Conservation (phyloP, 2,113 vertebrate genomes). For the Mugil cephalus region DNA sequence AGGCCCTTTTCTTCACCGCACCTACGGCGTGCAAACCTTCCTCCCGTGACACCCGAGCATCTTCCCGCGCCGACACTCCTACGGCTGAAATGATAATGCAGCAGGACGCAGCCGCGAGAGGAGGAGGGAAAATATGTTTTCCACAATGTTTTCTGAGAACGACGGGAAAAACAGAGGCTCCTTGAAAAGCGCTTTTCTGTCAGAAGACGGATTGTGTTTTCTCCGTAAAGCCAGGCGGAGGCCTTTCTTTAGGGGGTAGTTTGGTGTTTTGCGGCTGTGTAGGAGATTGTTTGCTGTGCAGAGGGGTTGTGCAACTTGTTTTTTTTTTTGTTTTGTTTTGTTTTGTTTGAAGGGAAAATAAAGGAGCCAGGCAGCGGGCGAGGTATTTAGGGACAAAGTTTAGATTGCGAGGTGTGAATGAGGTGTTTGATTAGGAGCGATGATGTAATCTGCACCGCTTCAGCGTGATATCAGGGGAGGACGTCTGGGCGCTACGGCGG, state of each 20-base stretch:
- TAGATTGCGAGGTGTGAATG: slow-evolving; percentile 35
- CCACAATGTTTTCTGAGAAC: slow-evolving; percentile 48
- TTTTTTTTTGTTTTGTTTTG: slow-evolving; percentile 31
- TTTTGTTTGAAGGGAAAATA: slow-evolving; percentile 40
- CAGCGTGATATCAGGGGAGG: background rate
- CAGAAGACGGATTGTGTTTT: slow-evolving; percentile 45
- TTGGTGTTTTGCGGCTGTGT: slow-evolving; percentile 63
- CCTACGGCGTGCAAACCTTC: slow-evolving; percentile 22
- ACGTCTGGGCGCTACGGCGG: background rate
- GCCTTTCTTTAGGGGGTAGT: slow-evolving; percentile 49
- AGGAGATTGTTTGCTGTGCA: slow-evolving; percentile 51
- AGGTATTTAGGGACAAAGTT: slow-evolving; percentile 47
- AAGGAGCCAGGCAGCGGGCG: background rate
- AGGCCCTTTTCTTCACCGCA: slow-evolving; percentile 41
- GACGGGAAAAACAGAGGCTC: slow-evolving; percentile 50
- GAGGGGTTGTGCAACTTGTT: slow-evolving; percentile 57
- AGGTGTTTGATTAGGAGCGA: slow-evolving; percentile 46
- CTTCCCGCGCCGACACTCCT: slow-evolving; percentile 24
- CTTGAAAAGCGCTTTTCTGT: slow-evolving; percentile 63
- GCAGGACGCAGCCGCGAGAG: slow-evolving; percentile 42
- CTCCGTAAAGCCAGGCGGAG: slow-evolving; percentile 43
- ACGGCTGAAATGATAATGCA: slow-evolving; percentile 44
- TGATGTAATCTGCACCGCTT: slow-evolving; percentile 33
- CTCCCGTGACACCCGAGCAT: slow-evolving; percentile 21
- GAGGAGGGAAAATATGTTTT: slow-evolving; percentile 55